A percentile compares a stretch with the other conserved stretches of the same genome.
phyloP scores from a whole-genome alignment of 1,140 invertebrate genomes.

The Drosophila eugracilis region DNA sequence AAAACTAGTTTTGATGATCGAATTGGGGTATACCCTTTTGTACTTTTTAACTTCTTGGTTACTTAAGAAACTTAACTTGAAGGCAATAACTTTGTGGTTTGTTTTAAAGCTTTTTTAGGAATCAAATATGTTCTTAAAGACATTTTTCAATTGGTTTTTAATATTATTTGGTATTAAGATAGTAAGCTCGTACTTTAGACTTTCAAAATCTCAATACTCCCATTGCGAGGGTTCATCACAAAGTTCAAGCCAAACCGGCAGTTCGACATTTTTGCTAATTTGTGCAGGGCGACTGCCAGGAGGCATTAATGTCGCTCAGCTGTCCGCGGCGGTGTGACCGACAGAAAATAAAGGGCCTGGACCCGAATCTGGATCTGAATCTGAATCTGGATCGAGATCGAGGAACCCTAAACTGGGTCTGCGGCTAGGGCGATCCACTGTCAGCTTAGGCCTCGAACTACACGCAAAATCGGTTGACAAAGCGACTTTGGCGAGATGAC shows the following conservation, averaged over 20 bases:
- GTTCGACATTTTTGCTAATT: conserved; percentile 66
- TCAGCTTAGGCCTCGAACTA: conserved; percentile 74
- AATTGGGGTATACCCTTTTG: not conserved
- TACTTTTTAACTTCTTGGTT: too few relatives aligned
- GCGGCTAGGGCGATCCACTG: conserved; percentile 70
- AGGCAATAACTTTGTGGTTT: too few relatives aligned
- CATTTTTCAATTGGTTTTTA: too few relatives aligned
- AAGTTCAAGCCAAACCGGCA: conserved; percentile 46
- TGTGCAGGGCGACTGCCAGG: conserved; percentile 74
- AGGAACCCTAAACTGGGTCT: conserved; percentile 26
- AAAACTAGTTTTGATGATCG: not conserved
- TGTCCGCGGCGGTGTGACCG: conserved; percentile 51
- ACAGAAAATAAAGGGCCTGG: conserved; percentile 37
- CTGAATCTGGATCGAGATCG: not conserved
- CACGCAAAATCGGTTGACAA: conserved; percentile 77
- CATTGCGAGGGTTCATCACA: not conserved
- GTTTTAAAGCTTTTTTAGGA: too few relatives aligned
- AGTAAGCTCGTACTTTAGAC: not conserved
- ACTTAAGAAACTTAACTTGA: too few relatives aligned
- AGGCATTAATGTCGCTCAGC: conserved; percentile 79
- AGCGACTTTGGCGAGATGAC: conserved; percentile 73
- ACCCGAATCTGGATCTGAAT: not conserved
- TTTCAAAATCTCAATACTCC: not conserved
- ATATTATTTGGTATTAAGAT: not conserved
- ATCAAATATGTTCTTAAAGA: too few relatives aligned